Evolutionary conservation across 2,797 vertebrate species (phyloP).

Genomic region (Natrix natrix): DNA sequence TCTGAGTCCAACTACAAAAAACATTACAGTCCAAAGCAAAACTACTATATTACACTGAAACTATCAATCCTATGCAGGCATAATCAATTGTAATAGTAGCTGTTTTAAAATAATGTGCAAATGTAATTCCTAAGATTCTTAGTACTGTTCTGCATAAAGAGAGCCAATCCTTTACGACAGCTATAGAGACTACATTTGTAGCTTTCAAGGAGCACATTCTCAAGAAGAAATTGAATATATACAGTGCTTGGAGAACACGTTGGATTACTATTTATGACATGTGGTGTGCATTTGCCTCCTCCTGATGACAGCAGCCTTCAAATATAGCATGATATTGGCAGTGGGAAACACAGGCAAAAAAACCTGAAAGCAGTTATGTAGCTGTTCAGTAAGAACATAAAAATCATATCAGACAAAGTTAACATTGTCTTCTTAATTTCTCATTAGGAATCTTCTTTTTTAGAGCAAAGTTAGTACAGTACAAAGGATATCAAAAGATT

Average conservation of each 20-base stretch:
- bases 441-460: neutral
- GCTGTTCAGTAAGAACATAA: neutral
- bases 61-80: neutral
- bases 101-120: neutral
- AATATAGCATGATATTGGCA: neutral
- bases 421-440: neutral
- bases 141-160: neutral
- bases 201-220: neutral
- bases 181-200: neutral
- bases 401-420: neutral
- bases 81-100: neutral
- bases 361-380: neutral
- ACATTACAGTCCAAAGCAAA: conserved; percentile 18
- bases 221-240: neutral
- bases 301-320: neutral
- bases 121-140: neutral
- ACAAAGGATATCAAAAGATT: neutral
- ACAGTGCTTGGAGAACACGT: neutral
- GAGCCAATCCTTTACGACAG: neutral
- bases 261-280: neutral
- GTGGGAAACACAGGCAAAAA: neutral
- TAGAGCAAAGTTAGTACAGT: neutral
- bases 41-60: neutral
- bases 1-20: conserved; percentile 23
- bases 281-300: neutral